A percentile compares a stretch with the other conserved stretches of the same genome.
Evolutionary conservation across 1,140 invertebrate species (phyloP).

Genomic region (Dinoponera quadriceps): DNA sequence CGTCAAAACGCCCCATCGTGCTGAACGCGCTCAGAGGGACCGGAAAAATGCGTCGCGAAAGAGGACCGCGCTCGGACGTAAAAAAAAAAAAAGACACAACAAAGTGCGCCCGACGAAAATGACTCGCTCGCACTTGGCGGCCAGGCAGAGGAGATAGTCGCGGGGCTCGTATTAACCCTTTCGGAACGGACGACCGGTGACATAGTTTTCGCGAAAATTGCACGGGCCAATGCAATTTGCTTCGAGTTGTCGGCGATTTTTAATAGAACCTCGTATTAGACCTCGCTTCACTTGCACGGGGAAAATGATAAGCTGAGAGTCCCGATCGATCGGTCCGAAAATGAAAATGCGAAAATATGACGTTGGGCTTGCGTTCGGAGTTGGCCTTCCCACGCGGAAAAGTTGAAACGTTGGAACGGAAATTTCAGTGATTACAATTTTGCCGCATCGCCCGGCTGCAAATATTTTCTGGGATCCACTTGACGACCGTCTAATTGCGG

Average conservation of each 20-base stretch:
- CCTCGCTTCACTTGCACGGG: background rate
- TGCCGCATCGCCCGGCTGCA: background rate
- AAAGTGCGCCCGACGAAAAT: background rate
- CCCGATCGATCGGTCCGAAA: too few relatives aligned
- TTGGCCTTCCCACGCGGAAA: background rate
- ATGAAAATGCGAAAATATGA: too few relatives aligned
- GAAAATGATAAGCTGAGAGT: background rate
- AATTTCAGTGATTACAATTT: background rate
- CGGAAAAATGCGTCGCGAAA: constrained; percentile 58
- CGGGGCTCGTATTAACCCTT: background rate
- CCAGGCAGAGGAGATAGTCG: background rate
- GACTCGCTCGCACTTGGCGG: background rate
- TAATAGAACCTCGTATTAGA: background rate
- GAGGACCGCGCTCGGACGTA: background rate
- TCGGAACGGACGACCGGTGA: background rate
- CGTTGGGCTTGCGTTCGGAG: too few relatives aligned
- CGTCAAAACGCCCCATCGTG: constrained; percentile 65
- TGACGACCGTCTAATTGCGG: constrained; percentile 24
- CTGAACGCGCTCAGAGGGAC: constrained; percentile 40
- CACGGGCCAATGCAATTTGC: background rate
- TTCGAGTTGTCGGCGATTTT: background rate
- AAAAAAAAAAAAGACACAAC: background rate
- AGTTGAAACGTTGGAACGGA: background rate
- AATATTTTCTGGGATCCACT: constrained; percentile 1
- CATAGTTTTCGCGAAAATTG: background rate